Evolutionary conservation across 2,113 vertebrate species (phyloP).

Genomic region (Hystrix brachyura): DNA sequence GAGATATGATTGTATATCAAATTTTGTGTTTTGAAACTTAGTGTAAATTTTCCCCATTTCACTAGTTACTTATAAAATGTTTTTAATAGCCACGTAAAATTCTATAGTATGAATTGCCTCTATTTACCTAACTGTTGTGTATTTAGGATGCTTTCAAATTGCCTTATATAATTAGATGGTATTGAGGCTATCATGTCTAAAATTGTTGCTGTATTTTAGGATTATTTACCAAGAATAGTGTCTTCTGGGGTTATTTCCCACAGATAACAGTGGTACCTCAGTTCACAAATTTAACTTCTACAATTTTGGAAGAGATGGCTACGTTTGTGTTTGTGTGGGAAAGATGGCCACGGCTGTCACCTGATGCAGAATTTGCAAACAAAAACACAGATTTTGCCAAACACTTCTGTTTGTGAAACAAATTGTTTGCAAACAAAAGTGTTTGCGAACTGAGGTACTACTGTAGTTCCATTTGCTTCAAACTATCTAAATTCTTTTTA

Average conservation of each 20-base stretch:
- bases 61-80: slow-evolving; percentile 60
- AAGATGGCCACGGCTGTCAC: not conserved
- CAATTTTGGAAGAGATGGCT: not conserved
- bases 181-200: slow-evolving; percentile 5
- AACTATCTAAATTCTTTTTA: slow-evolving; percentile 1
- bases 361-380: not conserved
- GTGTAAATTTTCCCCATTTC: slow-evolving; percentile 22
- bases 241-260: not conserved
- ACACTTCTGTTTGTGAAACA: not conserved
- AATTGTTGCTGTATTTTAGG: not conserved
- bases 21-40: slow-evolving; percentile 25
- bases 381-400: not conserved
- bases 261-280: not conserved
- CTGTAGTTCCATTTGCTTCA: slow-evolving; percentile 47
- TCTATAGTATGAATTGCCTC: not conserved
- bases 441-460: not conserved
- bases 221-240: not conserved
- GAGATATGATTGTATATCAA: not conserved
- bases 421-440: not conserved
- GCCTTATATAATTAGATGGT: not conserved
- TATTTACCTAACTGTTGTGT: slow-evolving; percentile 36
- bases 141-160: slow-evolving; percentile 38
- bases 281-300: not conserved
- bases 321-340: not conserved
- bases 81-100: slow-evolving; percentile 45